These are phyloP conservation scores for Heliconius erato DNA, from an alignment of 2,888 invertebrate species.

Conservation along the genomic window DNA sequence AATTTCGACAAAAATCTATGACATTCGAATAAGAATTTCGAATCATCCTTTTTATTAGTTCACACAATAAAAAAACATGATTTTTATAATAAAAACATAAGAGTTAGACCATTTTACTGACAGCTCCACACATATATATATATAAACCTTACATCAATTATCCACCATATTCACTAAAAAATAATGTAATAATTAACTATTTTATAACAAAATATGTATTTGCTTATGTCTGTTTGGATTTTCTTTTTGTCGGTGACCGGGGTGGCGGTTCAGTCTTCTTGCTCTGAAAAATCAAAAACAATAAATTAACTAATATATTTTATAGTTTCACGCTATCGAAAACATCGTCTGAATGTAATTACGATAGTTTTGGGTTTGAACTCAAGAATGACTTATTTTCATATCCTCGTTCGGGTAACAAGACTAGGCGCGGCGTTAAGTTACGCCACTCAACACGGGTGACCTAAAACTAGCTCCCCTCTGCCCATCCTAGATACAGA, in stretches of 20 bases:
- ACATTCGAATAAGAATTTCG: too few relatives aligned
- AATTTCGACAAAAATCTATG: not conserved
- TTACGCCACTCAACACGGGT: not conserved
- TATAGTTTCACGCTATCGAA: too few relatives aligned
- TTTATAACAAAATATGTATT: slow-evolving; percentile 13
- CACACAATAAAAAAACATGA: not conserved
- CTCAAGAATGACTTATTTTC: too few relatives aligned
- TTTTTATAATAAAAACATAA: not conserved
- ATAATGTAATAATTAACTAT: slow-evolving; percentile 12
- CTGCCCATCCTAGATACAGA: not conserved
- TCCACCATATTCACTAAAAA: slow-evolving; percentile 20
- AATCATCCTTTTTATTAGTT: not conserved
- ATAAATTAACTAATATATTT: not conserved
- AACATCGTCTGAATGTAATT: too few relatives aligned
- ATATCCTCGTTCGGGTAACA: too few relatives aligned
- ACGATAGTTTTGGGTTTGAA: too few relatives aligned
- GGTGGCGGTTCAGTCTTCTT: slow-evolving; percentile 81
- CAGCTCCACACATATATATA: not conserved
- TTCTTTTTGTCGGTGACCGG: slow-evolving; percentile 77
- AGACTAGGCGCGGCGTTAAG: not conserved
- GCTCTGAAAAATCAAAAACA: slow-evolving; percentile 66
- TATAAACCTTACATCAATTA: not conserved
- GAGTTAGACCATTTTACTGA: not conserved
- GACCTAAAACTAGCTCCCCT: too few relatives aligned
- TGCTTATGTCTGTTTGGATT: slow-evolving; percentile 68